Evolutionary conservation across 2,888 invertebrate species (phyloP), one percentile per base, ranked within the genome.

Genomic region (Zele albiditarsus): DNA sequence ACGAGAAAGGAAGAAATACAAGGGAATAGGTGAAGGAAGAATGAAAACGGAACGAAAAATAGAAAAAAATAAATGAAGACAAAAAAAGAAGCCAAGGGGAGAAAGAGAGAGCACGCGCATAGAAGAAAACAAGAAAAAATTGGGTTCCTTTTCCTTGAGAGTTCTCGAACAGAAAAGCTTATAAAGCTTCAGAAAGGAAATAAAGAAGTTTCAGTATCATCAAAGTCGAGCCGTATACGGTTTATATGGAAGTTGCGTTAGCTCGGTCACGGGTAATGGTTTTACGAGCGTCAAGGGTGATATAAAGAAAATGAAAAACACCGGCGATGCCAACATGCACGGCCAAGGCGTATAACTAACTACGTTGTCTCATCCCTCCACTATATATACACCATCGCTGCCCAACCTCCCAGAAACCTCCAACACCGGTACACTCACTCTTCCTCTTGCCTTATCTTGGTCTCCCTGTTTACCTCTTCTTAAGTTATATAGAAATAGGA

Each of bases 251-350:
- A 87, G 86, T 87, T 86, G 86, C 87, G 85, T 86, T 85, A 84
- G 92, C 93, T 94, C 93, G 94, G 94, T 94, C 94, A 94, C 93
- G 94, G 93, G 93, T 94, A 95, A 95, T 94, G 94, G 94, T 92
- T 94, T 94, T 94, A 95, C 93, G 94, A 94, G 93, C 93, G 92
- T 92, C 94, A 92, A 90, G 94, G 94, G 94, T 94, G 93, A 94
- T 93, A 94, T 94, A 94, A 94, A 94, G 94, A 94, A 94, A 95
- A 95, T 95, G 94, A 94, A 95, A 94, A 94, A 94, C 94, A 94
- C 93, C 93, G 80, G 83, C 83, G 82, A 85, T 87, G 85, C 84
- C 88, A 86, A 85, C 87, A 84, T 85, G 86, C 86, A 81, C 87
- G 82, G 85, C 83, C 83, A 79, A 80, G 77, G 76, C 82, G 82